phyloP scores from a whole-genome alignment of 2,797 vertebrate species.

The Cossypha polioptera region DNA sequence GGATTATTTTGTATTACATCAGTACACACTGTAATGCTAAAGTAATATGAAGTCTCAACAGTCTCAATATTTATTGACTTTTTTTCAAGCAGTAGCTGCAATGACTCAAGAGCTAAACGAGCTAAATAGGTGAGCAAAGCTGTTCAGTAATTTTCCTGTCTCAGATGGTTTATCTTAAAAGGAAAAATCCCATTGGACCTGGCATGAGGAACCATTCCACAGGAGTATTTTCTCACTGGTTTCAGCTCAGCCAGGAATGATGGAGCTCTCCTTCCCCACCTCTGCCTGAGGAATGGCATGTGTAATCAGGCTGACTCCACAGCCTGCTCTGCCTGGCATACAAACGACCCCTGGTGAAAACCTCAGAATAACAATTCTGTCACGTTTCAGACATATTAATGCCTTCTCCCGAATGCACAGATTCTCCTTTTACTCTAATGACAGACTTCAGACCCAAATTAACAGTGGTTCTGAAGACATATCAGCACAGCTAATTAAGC shows the following conservation, averaged over 20 bases:
- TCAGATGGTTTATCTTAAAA: neutral
- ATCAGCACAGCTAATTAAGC: slow-evolving; percentile 2
- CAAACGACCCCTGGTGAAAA: neutral
- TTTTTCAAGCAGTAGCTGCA: neutral
- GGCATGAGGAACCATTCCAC: neutral
- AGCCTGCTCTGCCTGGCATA: neutral
- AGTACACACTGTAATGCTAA: neutral
- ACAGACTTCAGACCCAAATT: neutral
- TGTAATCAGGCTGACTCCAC: neutral
- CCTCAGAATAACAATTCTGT: neutral
- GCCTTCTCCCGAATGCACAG: neutral
- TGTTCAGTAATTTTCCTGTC: neutral
- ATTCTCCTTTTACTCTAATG: neutral
- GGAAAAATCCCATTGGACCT: neutral
- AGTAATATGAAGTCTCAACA: neutral
- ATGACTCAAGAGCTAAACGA: neutral
- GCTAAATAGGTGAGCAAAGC: neutral
- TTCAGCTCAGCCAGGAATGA: neutral
- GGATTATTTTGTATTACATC: neutral
- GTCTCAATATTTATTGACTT: neutral
- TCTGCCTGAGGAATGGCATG: neutral
- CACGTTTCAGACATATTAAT: neutral
- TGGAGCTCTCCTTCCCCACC: neutral
- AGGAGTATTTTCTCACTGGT: neutral
- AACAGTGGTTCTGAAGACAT: neutral